These are phyloP conservation scores for Amiota mariae DNA, from an alignment of 2,888 invertebrate genomes.

Conservation along the genomic window DNA sequence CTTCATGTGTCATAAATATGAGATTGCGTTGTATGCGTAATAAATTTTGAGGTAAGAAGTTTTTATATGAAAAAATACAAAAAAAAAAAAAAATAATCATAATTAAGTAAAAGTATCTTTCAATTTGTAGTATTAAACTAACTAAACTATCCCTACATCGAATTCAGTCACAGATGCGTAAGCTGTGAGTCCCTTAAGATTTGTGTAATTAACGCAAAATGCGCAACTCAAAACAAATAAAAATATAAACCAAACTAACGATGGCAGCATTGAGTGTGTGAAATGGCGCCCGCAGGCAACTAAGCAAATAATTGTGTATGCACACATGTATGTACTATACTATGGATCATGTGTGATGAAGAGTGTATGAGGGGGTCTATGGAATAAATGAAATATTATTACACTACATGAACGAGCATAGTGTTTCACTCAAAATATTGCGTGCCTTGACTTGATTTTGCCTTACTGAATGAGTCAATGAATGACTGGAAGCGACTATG, in stretches of 20 bases:
- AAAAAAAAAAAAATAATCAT: too few species aligned
- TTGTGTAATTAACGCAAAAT: slow-evolving; percentile 17
- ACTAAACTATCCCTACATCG: too few species aligned
- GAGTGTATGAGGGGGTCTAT: neutral
- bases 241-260: neutral
- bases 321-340: neutral
- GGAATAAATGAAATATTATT: too few species aligned
- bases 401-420: neutral
- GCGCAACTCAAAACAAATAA: neutral
- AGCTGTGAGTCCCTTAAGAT: neutral
- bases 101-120: too few species aligned
- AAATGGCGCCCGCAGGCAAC: neutral
- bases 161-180: too few species aligned
- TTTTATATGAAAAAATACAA: too few species aligned
- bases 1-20: neutral
- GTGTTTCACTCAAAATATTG: neutral
- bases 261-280: neutral
- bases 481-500: slow-evolving; percentile 34
- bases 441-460: slow-evolving; percentile 2
- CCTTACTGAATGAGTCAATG: neutral
- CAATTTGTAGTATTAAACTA: too few species aligned
- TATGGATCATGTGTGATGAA: neutral
- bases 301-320: slow-evolving; percentile 8
- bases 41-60: neutral
- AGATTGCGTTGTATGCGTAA: neutral